phyloP scores from a whole-genome alignment of 2,888 invertebrate genomes.

The Heteromurus nitidus region DNA sequence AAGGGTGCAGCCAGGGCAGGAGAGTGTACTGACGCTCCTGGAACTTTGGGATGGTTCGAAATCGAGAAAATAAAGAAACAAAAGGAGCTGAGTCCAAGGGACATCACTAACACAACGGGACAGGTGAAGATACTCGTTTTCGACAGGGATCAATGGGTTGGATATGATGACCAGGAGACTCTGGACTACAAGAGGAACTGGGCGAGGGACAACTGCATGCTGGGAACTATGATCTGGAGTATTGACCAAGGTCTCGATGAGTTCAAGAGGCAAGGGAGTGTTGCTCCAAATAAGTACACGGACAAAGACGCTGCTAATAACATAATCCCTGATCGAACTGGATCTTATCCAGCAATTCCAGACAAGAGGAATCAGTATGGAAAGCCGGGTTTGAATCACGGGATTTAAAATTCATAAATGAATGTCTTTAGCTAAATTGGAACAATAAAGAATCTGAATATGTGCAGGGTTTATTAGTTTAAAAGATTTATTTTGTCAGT shows the following conservation, averaged over 20 bases:
- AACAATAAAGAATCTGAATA: too few relatives aligned
- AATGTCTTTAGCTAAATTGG: too few relatives aligned
- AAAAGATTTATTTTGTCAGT: too few relatives aligned
- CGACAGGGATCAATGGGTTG: constrained; percentile 58
- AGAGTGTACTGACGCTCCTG: constrained; percentile 55
- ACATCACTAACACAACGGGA: constrained; percentile 14
- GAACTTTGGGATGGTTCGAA: constrained; percentile 60
- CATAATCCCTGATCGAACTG: background rate
- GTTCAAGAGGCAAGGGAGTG: background rate
- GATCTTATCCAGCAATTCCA: constrained; percentile 12
- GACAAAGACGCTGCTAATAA: background rate
- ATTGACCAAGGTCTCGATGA: constrained; percentile 53
- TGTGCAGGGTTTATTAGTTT: too few relatives aligned
- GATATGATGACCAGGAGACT: constrained; percentile 59
- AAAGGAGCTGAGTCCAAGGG: constrained; percentile 5
- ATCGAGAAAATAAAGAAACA: constrained; percentile 30
- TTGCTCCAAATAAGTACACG: background rate
- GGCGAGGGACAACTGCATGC: constrained; percentile 45
- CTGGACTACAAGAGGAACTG: constrained; percentile 37
- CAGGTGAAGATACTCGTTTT: constrained; percentile 45
- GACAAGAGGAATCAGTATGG: constrained; percentile 32
- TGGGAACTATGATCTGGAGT: constrained; percentile 62
- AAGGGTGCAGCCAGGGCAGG: constrained; percentile 41
- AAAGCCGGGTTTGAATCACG: constrained; percentile 18
- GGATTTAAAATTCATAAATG: background rate